Base-by-base conservation (phyloP, 1,140 invertebrate species). In the Dendrolimus kikuchii region DNA sequence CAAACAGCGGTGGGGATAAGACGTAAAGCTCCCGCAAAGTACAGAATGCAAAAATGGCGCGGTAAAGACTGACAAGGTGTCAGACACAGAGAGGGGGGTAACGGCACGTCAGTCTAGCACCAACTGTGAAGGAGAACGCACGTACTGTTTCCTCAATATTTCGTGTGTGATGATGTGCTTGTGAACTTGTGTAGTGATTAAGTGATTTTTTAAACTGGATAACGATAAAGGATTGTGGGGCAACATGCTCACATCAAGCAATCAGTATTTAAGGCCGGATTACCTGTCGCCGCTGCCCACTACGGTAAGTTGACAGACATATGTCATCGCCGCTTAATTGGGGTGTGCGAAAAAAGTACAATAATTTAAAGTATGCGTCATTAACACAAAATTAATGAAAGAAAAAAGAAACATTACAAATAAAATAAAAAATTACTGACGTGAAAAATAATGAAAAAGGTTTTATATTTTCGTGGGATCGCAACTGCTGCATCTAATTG, bases 211-310 rank as follows among this genome's bases (percentile, higher is more conserved):
- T 77, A 81, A 78, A 67, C 81, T 84, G 79, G 82, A 81, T 74
- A 78, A 80, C 64, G 80, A 83, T 77, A 77, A 71, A 58, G 64
- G 72, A 62, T 60, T 83, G 75, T 85, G 83, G 81, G 78, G 77
- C 83, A 85, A 77, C 59, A 95, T 95, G 94, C 91, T 95, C 90
- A 95, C 94, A 74, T 93, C 93, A 71, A 93, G 91, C 76, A 95
- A 95, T 88, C 95, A 96, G 89, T 96, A 96, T 87, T 90, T 96
- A 75, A 91, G 94, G 87, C 95, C 95, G 90, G 95, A 97, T 89
- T 97, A 96, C 85, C 90, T 96, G 77, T 94, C 95, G 70, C 94
- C 95, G 64, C 88, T 96, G 62, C 94, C 95, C 55, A 96, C 94
- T 46, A 95, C 95, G 90, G 95, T 96, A 90, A 92, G 94, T 74